Base-by-base conservation (phyloP, 2,797 vertebrate species). In the Todus mexicanus region DNA sequence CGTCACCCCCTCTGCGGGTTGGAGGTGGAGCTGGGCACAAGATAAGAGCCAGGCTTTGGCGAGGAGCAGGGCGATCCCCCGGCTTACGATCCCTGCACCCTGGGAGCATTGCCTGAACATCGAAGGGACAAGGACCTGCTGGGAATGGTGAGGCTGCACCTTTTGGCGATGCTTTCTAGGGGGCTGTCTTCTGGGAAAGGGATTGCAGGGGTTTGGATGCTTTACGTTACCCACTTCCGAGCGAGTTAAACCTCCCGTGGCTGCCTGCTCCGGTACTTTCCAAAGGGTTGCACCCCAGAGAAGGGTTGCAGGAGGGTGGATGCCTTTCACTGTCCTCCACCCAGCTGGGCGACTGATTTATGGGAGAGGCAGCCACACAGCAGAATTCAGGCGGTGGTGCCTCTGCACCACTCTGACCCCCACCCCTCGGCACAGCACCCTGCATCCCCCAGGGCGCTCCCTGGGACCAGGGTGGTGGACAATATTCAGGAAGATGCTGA, bases 111-210 rank as follows among this genome's bases (percentile, higher is more conserved):
- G 17, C 40, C 45, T 81, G 90, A 81, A 42, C 66, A 17, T 35
- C 5, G 0, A 2, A 10, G 45, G 50, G 57, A 88, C 35, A 0
- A 94, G 50, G 61, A 94, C 37, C 57, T n/a, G 22, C 91, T 77
- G 90, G 54, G 74, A 89, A 94, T 90, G 96, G 95, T 94, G 88
- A 96, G 95, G 15, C 63, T 89, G 43, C 6, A 1, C 53, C 38
- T 61, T 74, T 82, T 2, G 2, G 40, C 2, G 50, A 38, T 43
- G 61, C 38, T 91, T 92, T 84, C 33, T 4, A 1, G 54, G 63
- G 57, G 42, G 29, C 6, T 20, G 56, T 75, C 65, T 51, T n/a
- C 27, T 73, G 37, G 48, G 76, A 80, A 80, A 57, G 3, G 33
- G n/a, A 11, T 69, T 57, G 38, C 2, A 10, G n/a, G 19, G 22